A percentile compares a stretch with the other conserved stretches of the same genome.
phyloP scores from a whole-genome alignment of 1,140 invertebrate species.

The Cydia splendana region DNA sequence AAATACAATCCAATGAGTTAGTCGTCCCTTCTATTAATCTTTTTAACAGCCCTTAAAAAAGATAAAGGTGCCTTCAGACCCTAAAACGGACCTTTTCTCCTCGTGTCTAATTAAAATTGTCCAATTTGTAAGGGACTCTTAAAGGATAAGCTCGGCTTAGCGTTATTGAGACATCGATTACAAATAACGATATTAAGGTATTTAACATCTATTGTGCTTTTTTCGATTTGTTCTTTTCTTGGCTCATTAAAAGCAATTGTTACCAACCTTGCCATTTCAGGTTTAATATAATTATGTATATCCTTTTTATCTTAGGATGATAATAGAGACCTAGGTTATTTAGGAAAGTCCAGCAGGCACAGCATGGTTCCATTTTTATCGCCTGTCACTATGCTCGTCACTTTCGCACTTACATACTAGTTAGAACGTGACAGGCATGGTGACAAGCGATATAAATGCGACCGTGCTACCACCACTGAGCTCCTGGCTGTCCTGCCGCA shows the following conservation, averaged over 20 bases:
- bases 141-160: constrained; percentile 32
- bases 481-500: too few species aligned
- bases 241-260: constrained; percentile 7
- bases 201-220: constrained; percentile 26
- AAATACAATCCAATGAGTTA: constrained; percentile 52
- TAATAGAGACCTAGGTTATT: too few species aligned
- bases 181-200: constrained; percentile 6
- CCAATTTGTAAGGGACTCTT: constrained; percentile 40
- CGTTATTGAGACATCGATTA: constrained; percentile 29
- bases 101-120: constrained; percentile 51
- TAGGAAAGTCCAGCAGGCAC: too few species aligned
- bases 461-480: too few species aligned
- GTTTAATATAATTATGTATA: too few species aligned
- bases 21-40: constrained; percentile 56
- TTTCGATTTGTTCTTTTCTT: neutral
- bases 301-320: too few species aligned
- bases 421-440: too few species aligned
- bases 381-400: too few species aligned
- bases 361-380: too few species aligned
- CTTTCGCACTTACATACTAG: too few species aligned
- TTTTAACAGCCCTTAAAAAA: constrained; percentile 54
- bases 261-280: neutral
- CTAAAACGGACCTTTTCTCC: constrained; percentile 36
- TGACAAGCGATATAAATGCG: too few species aligned
- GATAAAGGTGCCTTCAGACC: constrained; percentile 44